A percentile compares a stretch with the other conserved stretches of the same genome.
Conservation (phyloP, 2,113 vertebrate genomes). For the Brienomyrus longianalis region DNA sequence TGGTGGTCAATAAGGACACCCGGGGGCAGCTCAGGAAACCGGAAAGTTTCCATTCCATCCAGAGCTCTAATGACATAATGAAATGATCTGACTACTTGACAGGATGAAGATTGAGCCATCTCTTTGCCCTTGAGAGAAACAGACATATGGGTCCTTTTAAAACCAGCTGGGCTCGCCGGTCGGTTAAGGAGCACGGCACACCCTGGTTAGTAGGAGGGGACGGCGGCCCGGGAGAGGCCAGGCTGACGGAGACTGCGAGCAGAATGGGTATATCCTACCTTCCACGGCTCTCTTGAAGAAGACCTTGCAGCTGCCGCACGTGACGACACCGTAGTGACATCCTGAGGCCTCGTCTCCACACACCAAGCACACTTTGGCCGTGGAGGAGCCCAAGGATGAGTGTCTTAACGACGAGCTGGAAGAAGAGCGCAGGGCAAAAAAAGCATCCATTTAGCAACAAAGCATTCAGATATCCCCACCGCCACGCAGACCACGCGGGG, state of each 20-base stretch:
- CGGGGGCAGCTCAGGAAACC: constrained; percentile 3
- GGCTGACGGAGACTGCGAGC: not conserved
- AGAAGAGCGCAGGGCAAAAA: constrained; percentile 37
- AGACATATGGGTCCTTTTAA: not conserved
- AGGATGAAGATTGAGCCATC: not conserved
- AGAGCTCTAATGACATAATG: not conserved
- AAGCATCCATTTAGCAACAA: not conserved
- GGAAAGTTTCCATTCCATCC: not conserved
- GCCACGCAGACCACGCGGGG: not conserved
- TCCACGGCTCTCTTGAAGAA: constrained; percentile 99
- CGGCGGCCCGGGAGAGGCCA: not conserved
- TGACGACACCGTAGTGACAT: constrained; percentile 97
- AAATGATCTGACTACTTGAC: constrained; percentile 1
- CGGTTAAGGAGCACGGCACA: not conserved
- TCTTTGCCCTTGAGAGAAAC: not conserved
- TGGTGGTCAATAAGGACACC: not conserved
- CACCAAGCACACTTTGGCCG: constrained; percentile 96
- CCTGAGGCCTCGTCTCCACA: constrained; percentile 96
- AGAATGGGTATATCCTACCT: constrained; percentile 61
- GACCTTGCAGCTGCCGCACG: constrained; percentile 98
- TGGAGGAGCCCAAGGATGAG: constrained; percentile 78
- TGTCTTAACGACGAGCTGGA: constrained; percentile 85
- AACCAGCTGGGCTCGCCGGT: not conserved
- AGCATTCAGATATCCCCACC: not conserved
- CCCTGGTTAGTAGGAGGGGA: not conserved